phyloP scores from a whole-genome alignment of 1,140 invertebrate species.

The Dendrolimus kikuchii region DNA sequence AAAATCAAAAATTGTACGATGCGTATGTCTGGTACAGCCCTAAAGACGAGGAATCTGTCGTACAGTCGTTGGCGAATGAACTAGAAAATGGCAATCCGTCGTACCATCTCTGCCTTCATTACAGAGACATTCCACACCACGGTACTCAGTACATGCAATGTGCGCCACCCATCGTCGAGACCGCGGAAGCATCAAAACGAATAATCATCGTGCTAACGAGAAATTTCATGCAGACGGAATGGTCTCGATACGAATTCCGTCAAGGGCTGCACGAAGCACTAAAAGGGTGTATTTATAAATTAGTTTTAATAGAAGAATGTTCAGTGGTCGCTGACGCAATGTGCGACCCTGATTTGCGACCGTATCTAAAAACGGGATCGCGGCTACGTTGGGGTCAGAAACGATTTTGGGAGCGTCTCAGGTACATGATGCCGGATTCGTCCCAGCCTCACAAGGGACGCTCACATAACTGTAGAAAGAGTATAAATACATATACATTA shows the following conservation, averaged over 20 bases:
- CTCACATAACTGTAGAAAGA: slow-evolving; percentile 76
- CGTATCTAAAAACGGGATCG: slow-evolving; percentile 89
- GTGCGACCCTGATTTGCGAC: slow-evolving; percentile 88
- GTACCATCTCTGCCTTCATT: slow-evolving; percentile 90
- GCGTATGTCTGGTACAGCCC: slow-evolving; percentile 94
- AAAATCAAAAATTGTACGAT: slow-evolving; percentile 91
- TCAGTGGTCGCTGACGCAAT: slow-evolving; percentile 84
- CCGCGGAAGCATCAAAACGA: slow-evolving; percentile 87
- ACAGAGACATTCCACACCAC: slow-evolving; percentile 83
- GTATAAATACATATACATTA: slow-evolving; percentile 85
- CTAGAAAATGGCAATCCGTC: slow-evolving; percentile 83
- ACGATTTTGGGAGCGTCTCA: slow-evolving; percentile 92
- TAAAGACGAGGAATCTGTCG: slow-evolving; percentile 92
- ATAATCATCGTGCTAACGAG: slow-evolving; percentile 86
- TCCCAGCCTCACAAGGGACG: slow-evolving; percentile 50
- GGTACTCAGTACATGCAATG: slow-evolving; percentile 80
- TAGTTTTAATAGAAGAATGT: slow-evolving; percentile 87
- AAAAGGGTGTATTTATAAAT: slow-evolving; percentile 85
- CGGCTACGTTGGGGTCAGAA: slow-evolving; percentile 91
- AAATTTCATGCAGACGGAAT: slow-evolving; percentile 90
- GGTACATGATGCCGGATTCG: slow-evolving; percentile 87
- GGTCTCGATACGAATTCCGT: slow-evolving; percentile 88
- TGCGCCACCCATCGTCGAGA: slow-evolving; percentile 85
- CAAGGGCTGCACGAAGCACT: slow-evolving; percentile 90
- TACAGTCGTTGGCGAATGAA: slow-evolving; percentile 86